Percentiles rank a stretch among this genome's conserved stretches.
phyloP scores from a whole-genome alignment of 2,888 invertebrate species.

The Drosophila mayaguana region DNA sequence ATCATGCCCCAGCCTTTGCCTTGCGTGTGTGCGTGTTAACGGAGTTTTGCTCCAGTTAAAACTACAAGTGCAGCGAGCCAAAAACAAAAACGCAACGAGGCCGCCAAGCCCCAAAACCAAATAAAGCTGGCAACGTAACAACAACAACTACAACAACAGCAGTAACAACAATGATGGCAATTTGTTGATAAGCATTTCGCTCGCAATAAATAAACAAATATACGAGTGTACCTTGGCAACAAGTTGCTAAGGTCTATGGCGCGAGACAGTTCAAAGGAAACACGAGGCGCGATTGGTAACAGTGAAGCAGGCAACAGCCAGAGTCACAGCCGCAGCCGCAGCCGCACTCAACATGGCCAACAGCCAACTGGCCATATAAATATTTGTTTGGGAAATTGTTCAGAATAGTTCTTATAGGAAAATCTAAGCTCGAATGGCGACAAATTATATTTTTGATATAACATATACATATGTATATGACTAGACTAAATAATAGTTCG shows the following conservation, averaged over 20 bases:
- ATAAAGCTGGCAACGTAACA: slow-evolving; percentile 59
- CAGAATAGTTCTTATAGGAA: neutral
- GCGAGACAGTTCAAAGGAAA: slow-evolving; percentile 55
- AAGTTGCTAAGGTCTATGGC: slow-evolving; percentile 62
- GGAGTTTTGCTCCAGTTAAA: slow-evolving; percentile 62
- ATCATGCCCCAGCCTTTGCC: neutral
- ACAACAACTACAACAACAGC: slow-evolving; percentile 66
- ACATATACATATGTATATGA: too few species aligned
- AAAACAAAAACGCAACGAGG: slow-evolving; percentile 15
- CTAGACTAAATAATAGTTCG: too few species aligned
- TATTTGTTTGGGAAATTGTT: neutral
- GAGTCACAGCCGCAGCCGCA: slow-evolving; percentile 6
- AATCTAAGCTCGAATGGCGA: neutral
- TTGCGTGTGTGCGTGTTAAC: slow-evolving; percentile 63
- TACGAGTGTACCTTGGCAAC: slow-evolving; percentile 57
- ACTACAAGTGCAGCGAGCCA: slow-evolving; percentile 45
- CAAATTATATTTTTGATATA: too few species aligned
- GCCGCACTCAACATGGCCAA: slow-evolving; percentile 20
- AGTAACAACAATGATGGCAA: slow-evolving; percentile 82
- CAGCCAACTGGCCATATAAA: slow-evolving; percentile 68
- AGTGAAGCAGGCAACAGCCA: slow-evolving; percentile 23
- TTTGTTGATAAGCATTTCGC: slow-evolving; percentile 84
- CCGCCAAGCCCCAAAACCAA: slow-evolving; percentile 25
- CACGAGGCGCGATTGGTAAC: slow-evolving; percentile 34
- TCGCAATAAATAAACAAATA: slow-evolving; percentile 83